phyloP scores from a whole-genome alignment of 2,888 invertebrate genomes.

The Erannis defoliaria region DNA sequence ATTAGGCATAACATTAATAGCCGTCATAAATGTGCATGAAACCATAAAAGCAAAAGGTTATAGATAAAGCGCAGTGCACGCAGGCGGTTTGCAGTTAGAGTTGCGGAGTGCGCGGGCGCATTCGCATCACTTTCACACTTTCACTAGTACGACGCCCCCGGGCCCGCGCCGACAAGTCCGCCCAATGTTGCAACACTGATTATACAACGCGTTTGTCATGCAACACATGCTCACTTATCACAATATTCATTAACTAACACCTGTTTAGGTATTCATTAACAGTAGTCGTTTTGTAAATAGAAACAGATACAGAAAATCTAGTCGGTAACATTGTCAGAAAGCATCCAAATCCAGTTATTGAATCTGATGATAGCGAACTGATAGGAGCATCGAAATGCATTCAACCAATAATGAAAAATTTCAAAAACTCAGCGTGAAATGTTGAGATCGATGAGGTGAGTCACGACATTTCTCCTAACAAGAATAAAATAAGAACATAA shows the following conservation, averaged over 20 bases:
- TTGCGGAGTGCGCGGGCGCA: constrained; percentile 61
- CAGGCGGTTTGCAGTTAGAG: constrained; percentile 40
- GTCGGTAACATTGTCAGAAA: constrained; percentile 13
- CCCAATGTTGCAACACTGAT: constrained; percentile 76
- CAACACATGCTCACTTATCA: constrained; percentile 48
- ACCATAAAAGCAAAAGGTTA: constrained; percentile 44
- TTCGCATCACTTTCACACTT: constrained; percentile 86
- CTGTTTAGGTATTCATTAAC: not conserved
- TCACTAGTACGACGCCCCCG: constrained; percentile 84
- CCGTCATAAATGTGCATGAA: constrained; percentile 18
- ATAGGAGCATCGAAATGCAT: constrained; percentile 28
- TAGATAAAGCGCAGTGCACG: constrained; percentile 51
- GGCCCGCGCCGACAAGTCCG: constrained; percentile 56
- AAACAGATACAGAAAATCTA: constrained; percentile 7
- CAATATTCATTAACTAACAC: constrained; percentile 34
- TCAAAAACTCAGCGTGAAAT: constrained; percentile 51
- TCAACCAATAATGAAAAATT: constrained; percentile 41
- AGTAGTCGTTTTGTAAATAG: not conserved
- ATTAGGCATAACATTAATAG: constrained; percentile 42
- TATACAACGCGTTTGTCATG: constrained; percentile 70
- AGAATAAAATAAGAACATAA: constrained; percentile 58
- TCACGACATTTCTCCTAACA: constrained; percentile 58
- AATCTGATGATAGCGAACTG: constrained; percentile 24
- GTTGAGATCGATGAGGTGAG: constrained; percentile 54
- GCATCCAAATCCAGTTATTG: constrained; percentile 32